A percentile compares a stretch with the other conserved stretches of the same genome.
phyloP scores from a whole-genome alignment of 53 echinoderm and acorn worm genomes.

The Zoroaster sp. region DNA sequence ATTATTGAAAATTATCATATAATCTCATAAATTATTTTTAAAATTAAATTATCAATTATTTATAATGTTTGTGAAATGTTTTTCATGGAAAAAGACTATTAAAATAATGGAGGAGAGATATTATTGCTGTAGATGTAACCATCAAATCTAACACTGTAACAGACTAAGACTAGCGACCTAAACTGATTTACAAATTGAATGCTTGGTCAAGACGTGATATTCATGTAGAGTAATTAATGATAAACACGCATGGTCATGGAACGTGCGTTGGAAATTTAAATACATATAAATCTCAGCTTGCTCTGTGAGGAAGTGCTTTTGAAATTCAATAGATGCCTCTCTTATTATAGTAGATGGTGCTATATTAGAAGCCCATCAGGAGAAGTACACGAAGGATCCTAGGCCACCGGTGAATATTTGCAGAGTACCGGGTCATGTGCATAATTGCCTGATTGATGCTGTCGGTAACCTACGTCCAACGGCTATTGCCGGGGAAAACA shows the following conservation, averaged over 20 bases:
- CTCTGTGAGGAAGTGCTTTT: background rate
- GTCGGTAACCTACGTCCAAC: constrained; percentile 54
- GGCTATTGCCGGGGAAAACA: constrained; percentile 37
- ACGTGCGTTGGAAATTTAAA: constrained; percentile 21
- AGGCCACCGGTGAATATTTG: background rate
- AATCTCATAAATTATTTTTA: too few species aligned
- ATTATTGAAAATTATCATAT: too few species aligned
- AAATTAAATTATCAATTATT: too few species aligned
- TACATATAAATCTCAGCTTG: background rate
- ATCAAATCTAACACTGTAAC: background rate
- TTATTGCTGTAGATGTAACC: background rate
- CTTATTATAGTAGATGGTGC: background rate
- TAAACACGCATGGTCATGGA: background rate
- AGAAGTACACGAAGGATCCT: background rate
- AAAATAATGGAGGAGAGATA: too few species aligned
- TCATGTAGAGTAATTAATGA: background rate
- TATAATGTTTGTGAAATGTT: too few species aligned
- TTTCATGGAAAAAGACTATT: too few species aligned
- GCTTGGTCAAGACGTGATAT: background rate
- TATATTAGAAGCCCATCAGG: background rate
- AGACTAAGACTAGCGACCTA: background rate
- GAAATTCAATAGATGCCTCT: constrained; percentile 30
- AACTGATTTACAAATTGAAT: background rate
- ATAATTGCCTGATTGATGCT: constrained; percentile 64
- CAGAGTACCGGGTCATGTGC: constrained; percentile 49